These are phyloP conservation scores for Arothron firmamentum DNA, from an alignment of 2,113 vertebrate species.

Conservation along the genomic window DNA sequence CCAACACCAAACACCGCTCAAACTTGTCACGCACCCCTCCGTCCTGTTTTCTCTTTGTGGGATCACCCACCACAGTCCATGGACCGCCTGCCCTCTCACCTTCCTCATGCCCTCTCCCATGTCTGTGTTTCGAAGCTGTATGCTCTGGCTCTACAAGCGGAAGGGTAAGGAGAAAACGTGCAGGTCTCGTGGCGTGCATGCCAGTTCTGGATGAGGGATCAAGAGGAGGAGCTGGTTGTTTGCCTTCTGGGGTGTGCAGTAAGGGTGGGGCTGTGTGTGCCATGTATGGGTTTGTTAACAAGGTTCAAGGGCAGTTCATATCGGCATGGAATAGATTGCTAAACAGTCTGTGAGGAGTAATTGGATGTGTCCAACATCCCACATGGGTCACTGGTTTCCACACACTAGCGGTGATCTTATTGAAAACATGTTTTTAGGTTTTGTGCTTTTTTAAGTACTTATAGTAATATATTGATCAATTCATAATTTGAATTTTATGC, in stretches of 20 bases:
- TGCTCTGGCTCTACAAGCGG: slow-evolving; percentile 97
- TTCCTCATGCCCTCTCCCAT: slow-evolving; percentile 94
- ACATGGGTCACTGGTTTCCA: slow-evolving; percentile 10
- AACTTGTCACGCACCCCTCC: slow-evolving; percentile 34
- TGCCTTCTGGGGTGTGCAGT: slow-evolving; percentile 41
- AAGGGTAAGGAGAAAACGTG: slow-evolving; percentile 88
- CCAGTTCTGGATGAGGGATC: slow-evolving; percentile 22
- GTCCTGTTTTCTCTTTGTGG: slow-evolving; percentile 56
- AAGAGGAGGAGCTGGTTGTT: slow-evolving; percentile 38
- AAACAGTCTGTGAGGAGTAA: background rate
- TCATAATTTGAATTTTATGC: background rate
- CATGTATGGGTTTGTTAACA: slow-evolving; percentile 15
- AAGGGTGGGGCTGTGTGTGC: slow-evolving; percentile 39
- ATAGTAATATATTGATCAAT: too few species aligned
- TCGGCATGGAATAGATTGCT: background rate
- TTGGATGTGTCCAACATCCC: background rate
- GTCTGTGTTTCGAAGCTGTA: slow-evolving; percentile 99
- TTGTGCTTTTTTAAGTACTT: too few species aligned
- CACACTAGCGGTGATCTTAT: background rate
- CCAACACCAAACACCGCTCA: slow-evolving; percentile 23
- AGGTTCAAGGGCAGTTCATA: slow-evolving; percentile 28
- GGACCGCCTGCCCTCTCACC: slow-evolving; percentile 67
- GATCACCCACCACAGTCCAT: slow-evolving; percentile 64
- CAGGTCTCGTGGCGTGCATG: slow-evolving; percentile 53
- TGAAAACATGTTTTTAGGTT: too few species aligned